Evolutionary conservation across 92 coral and sea anemone species (phyloP), one percentile per base, ranked within the genome.

Genomic region (Epizoanthus stellaris): DNA sequence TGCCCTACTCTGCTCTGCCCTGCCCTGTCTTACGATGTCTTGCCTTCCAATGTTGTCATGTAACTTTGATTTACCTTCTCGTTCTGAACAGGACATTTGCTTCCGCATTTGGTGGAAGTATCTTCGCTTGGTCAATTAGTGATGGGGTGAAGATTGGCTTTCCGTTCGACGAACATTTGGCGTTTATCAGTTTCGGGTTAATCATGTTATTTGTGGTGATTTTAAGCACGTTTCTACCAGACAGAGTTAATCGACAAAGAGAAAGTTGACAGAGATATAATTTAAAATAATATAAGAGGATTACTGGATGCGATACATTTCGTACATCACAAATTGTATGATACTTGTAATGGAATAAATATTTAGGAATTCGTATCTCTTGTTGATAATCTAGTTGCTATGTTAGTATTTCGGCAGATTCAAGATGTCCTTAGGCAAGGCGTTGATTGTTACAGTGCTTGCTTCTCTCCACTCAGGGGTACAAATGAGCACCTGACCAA

Each of bases 81-180:
- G 56, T 54, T 57, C 43, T 43, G 45, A 56, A 42, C 91, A 95
- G 98, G 89, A 47, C 91, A 14, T 53, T 90, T 20, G 88, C 91
- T 34, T 98, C 98, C 1, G n/a, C 88, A 13, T 60, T 92, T 62
- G 85, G 82, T 64, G 98, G 98, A 69, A 95, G 98, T 52, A 64
- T 92, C 54, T 92, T 86, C 72, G 93, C 98, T 13, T 95, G 98
- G 98, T 95, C 98, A 21, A 91, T 95, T 61, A 90, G 88, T n/a
- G 53, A 87, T 8, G 98, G 98, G 19, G 49, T 76, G 86, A 86
- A 80, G 65, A 60, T 90, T 59, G 98, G 98, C 7, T 95, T 91
- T 73, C 98, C 98, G 1, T 93, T 95, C 61, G 87, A 93, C 67
- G 91, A 89, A 57, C 92, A 93, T 73, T 81, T 89, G 13, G 91